These are phyloP conservation scores for Pseudochromis fuscus DNA, from an alignment of 2,797 vertebrate genomes.

Conservation along the genomic window DNA sequence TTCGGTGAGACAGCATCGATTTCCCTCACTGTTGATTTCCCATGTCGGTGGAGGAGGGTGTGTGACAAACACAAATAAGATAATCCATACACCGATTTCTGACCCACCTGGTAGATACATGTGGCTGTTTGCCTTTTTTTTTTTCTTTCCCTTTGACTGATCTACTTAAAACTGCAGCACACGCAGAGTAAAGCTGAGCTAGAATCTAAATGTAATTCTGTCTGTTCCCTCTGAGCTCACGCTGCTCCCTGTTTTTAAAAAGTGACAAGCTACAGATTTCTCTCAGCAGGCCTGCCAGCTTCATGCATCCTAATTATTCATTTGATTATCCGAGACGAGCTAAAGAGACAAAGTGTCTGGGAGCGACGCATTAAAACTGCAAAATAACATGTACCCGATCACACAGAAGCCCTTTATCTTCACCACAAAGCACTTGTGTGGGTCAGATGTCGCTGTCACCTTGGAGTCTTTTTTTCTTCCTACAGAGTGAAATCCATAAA, in stretches of 20 bases:
- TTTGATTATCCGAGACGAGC: constrained; percentile 35
- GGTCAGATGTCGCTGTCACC: neutral
- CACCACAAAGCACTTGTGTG: neutral
- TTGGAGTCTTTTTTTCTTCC: neutral
- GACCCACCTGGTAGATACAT: neutral
- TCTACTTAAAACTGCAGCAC: constrained; percentile 1
- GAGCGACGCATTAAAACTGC: neutral
- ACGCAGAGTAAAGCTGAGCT: neutral
- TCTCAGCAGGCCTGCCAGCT: constrained; percentile 38
- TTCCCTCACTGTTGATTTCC: constrained; percentile 35
- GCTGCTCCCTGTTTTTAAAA: constrained; percentile 33
- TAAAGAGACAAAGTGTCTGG: constrained; percentile 1
- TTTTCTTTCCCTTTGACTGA: too few relatives aligned
- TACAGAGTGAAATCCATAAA: neutral
- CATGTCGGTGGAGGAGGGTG: neutral
- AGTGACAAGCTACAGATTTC: constrained; percentile 40
- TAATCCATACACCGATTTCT: constrained; percentile 6
- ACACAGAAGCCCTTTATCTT: neutral
- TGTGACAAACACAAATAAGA: constrained; percentile 4
- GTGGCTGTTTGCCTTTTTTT: neutral
- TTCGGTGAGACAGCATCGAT: constrained; percentile 14
- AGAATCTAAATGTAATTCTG: constrained; percentile 10
- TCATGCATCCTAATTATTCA: constrained; percentile 40
- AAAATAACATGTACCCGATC: neutral
- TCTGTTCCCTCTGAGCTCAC: constrained; percentile 14